phyloP scores from a whole-genome alignment of 1,140 invertebrate genomes.

The Drosophila prosaltans region DNA sequence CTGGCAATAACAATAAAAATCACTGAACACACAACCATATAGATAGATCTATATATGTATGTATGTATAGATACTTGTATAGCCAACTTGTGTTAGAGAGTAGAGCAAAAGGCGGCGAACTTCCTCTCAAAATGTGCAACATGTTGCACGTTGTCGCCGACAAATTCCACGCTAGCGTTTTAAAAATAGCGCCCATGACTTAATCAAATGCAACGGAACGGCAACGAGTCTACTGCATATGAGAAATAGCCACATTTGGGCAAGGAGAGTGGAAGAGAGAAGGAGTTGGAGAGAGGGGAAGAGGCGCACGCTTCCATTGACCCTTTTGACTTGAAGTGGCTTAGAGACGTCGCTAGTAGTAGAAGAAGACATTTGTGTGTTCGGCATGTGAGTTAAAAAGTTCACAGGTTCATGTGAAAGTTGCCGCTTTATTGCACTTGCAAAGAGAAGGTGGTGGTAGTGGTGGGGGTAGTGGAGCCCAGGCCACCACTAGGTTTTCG shows the following conservation, averaged over 20 bases:
- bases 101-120: constrained; percentile 24
- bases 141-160: constrained; percentile 70
- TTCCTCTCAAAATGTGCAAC: constrained; percentile 68
- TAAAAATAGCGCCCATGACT: constrained; percentile 79
- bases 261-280: background rate
- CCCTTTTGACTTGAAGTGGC: constrained; percentile 46
- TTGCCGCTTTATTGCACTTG: constrained; percentile 70
- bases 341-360: constrained; percentile 26
- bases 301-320: constrained; percentile 66
- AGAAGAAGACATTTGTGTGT: constrained; percentile 11
- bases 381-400: constrained; percentile 33
- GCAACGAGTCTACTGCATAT: constrained; percentile 21
- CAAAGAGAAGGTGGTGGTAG: constrained; percentile 8
- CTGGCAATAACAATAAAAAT: constrained; percentile 81
- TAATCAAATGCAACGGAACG: constrained; percentile 70
- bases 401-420: constrained; percentile 80
- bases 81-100: constrained; percentile 19
- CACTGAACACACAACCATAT: constrained; percentile 48
- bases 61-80: background rate
- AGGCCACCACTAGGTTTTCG: constrained; percentile 12
- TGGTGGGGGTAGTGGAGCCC: background rate
- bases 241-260: background rate
- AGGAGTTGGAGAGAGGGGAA: background rate
- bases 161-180: constrained; percentile 67
- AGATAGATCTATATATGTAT: constrained; percentile 22